These are phyloP conservation scores for Nesospiza acunhae DNA, from an alignment of 2,113 vertebrate species.

Conservation along the genomic window DNA sequence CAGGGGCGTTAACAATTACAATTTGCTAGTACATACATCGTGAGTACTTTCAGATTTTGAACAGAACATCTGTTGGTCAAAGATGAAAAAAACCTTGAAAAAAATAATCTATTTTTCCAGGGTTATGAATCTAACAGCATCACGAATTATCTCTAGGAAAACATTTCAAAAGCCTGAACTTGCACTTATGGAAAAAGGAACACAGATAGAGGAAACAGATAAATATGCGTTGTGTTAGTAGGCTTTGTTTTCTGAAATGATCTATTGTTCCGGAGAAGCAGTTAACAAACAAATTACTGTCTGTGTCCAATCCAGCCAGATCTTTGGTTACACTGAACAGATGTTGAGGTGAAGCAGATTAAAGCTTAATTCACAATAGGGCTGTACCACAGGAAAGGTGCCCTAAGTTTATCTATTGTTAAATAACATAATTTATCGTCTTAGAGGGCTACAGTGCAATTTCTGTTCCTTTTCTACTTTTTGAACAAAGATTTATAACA, in stretches of 20 bases:
- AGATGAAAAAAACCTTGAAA: conserved; percentile 29
- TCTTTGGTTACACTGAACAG: conserved; percentile 61
- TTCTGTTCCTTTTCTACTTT: conserved; percentile 78
- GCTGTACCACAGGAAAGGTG: conserved; percentile 84
- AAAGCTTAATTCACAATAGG: conserved; percentile 84
- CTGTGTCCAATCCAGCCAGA: conserved; percentile 58
- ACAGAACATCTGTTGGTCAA: conserved; percentile 56
- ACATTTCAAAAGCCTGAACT: conserved; percentile 47
- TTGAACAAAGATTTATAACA: conserved; percentile 74
- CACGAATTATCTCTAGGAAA: conserved; percentile 49
- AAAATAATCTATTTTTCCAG: neutral
- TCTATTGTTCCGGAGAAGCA: conserved; percentile 76
- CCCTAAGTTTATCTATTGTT: conserved; percentile 88
- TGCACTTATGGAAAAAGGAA: conserved; percentile 75
- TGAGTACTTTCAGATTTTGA: neutral
- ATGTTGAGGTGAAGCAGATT: conserved; percentile 72
- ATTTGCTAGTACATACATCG: neutral
- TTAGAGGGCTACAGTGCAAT: conserved; percentile 84
- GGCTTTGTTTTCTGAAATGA: conserved; percentile 83
- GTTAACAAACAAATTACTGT: conserved; percentile 78
- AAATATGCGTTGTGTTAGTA: conserved; percentile 67
- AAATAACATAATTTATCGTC: conserved; percentile 93
- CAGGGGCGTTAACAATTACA: conserved; percentile 32
- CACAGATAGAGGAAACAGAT: conserved; percentile 83
- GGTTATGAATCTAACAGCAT: conserved; percentile 46